Evolutionary conservation across 2,888 invertebrate genomes (phyloP).

Genomic region (Phyto melanocephala): DNA sequence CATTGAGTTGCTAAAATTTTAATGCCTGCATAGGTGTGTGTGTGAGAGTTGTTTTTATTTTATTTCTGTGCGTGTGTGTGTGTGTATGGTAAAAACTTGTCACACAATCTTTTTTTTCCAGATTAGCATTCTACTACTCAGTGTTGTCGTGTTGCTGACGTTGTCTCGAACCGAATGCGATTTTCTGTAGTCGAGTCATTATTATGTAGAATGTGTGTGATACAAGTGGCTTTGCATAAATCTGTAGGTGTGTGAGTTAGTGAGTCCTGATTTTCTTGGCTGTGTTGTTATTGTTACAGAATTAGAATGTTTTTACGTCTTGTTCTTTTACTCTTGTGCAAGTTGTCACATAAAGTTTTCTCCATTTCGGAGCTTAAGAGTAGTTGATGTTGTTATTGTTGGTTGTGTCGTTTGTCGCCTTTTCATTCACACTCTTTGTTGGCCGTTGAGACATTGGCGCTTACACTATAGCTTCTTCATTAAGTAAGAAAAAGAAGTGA

Average conservation of each 20-base stretch:
- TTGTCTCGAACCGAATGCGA: conserved; percentile 29
- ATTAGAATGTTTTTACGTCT: conserved; percentile 58
- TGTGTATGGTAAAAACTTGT: conserved; percentile 70
- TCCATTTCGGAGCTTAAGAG: conserved; percentile 25
- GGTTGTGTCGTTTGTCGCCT: conserved; percentile 41
- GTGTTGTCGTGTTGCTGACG: conserved; percentile 20
- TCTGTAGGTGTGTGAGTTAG: conserved; percentile 11
- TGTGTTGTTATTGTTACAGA: conserved; percentile 30
- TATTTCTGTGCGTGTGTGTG: conserved; percentile 14
- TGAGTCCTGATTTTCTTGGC: conserved; percentile 33
- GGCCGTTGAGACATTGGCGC: conserved; percentile 28
- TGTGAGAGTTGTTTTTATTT: conserved; percentile 20
- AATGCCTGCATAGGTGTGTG: conserved; percentile 46
- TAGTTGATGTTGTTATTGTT: conserved; percentile 27
- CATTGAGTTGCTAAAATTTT: conserved; percentile 55
- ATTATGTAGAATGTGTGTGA: conserved; percentile 11
- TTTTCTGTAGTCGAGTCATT: conserved; percentile 28
- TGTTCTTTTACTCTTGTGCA: conserved; percentile 63
- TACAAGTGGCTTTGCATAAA: background rate
- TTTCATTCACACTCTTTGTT: conserved; percentile 56
- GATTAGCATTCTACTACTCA: conserved; percentile 61
- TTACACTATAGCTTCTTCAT: conserved; percentile 13
- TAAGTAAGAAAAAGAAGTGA: conserved; percentile 57
- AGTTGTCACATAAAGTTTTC: conserved; percentile 60
- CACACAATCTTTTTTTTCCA: conserved; percentile 66